These are phyloP conservation scores for Ectemnius lituratus DNA, from an alignment of 2,888 invertebrate species.

Conservation along the genomic window DNA sequence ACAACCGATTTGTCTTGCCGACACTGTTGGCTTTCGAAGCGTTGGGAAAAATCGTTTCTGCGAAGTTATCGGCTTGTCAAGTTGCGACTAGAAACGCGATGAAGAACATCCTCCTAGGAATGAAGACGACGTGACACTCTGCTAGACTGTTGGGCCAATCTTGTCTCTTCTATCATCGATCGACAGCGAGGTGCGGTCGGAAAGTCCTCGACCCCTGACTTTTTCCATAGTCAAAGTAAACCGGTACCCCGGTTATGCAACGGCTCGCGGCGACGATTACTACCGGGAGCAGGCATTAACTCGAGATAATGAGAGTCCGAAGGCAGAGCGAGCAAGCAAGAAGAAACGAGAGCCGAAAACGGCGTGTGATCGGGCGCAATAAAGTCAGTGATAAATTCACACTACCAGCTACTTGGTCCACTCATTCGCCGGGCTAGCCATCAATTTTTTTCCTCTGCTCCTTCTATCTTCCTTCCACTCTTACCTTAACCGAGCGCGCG, in stretches of 20 bases:
- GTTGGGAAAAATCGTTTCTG: slow-evolving; percentile 61
- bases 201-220: slow-evolving; percentile 61
- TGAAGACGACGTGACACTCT: background rate
- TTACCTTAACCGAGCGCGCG: no score
- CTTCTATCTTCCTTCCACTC: background rate
- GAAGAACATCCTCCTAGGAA: background rate
- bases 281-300: slow-evolving; percentile 20
- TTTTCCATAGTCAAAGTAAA: slow-evolving; percentile 39
- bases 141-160: background rate
- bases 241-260: slow-evolving; percentile 39
- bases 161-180: background rate
- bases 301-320: slow-evolving; percentile 26
- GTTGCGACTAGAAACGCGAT: slow-evolving; percentile 18
- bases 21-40: slow-evolving; percentile 66
- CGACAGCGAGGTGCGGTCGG: slow-evolving; percentile 1
- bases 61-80: slow-evolving; percentile 33
- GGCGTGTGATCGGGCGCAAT: slow-evolving; percentile 19
- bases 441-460: slow-evolving; percentile 14
- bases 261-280: slow-evolving; percentile 3
- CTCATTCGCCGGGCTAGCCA: slow-evolving; percentile 8
- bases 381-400: slow-evolving; percentile 32
- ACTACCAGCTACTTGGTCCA: slow-evolving; percentile 2
- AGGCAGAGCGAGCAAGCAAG: no score
- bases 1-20: slow-evolving; percentile 75
- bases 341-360: slow-evolving; percentile 7